These are phyloP conservation scores for Lacanobia wlatinum DNA, from an alignment of 2,888 invertebrate species.

Conservation along the genomic window DNA sequence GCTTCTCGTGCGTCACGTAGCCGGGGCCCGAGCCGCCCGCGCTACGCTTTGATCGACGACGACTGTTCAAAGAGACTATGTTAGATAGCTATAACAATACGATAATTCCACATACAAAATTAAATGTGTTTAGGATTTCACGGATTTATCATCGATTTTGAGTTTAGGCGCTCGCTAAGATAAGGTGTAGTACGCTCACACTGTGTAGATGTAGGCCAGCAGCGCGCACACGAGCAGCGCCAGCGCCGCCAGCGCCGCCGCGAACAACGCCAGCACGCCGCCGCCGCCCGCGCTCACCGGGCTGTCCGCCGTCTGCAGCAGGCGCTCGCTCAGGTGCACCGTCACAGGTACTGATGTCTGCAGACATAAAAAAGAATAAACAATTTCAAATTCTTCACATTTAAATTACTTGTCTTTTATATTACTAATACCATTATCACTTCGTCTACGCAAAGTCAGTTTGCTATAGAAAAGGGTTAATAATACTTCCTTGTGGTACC, in stretches of 20 bases:
- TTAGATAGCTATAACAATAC: no score
- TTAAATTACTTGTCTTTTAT: no score
- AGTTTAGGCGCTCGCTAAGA: no score
- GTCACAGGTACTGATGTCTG: conserved; percentile 92
- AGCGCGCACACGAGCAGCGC: conserved; percentile 94
- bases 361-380: neutral
- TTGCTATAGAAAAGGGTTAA: no score
- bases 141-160: no score
- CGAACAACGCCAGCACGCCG: conserved; percentile 92
- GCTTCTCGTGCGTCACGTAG: conserved; percentile 72
- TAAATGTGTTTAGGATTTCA: no score
- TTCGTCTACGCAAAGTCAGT: no score
- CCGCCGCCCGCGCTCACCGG: conserved; percentile 89
- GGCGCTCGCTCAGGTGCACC: conserved; percentile 90
- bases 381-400: neutral
- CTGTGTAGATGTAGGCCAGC: conserved; percentile 94
- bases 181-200: conserved; percentile 84
- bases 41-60: conserved; percentile 75
- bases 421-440: no score
- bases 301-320: conserved; percentile 82
- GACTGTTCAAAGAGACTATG: conserved; percentile 46
- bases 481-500: neutral
- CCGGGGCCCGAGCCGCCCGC: conserved; percentile 68
- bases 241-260: conserved; percentile 93
- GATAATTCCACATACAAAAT: no score